Evolutionary conservation across 2,888 invertebrate genomes (phyloP), one percentile per base, ranked within the genome.

Genomic region (Scrobipalpa atriplicella): DNA sequence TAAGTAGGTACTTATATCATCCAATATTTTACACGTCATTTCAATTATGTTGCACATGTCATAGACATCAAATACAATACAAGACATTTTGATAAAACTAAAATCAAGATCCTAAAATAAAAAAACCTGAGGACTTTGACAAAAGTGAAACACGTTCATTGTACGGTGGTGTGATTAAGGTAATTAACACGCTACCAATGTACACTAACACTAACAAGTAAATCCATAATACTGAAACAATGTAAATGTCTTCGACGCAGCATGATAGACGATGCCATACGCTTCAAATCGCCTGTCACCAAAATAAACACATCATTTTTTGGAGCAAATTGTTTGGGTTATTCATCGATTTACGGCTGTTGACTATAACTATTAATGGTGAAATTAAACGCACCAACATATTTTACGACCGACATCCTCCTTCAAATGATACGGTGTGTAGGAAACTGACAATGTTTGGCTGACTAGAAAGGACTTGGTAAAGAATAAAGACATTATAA

Each of bases 341-440:
- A 77, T 75, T 73, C 74, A 79, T 74, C 79, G 71, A 77, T 82
- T 81, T 81, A 82, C 75, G 75, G 74, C 75, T 72, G 75, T 77
- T 75, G 77, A 74, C 77, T 75, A 84, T 84, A 85, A 83, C 83
- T 84, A 85, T 85, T 82, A 82, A 82, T 84, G 89, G 88, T 87
- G 86, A 89, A 91, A 90, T 90, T 87, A 90, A 90, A 87, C 82
- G 79, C 80, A 89, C 86, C 86, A 87, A 86, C 85, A 80, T 77
- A 81, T 84, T 90, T 90, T 90, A 90, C 86, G 89, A 86, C 81
- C 81, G 75, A 84, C 86, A 87, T 90, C 89, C 89, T 88, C 86
- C 83, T 88, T 85, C 76, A 81, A 84, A 85, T 74, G 70, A 77
- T 36, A 62, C 41, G 56, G 19, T 21, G 52, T 13, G 38, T 43